Conservation (phyloP, 1,140 invertebrate genomes). For the Drosophila suzukii region DNA sequence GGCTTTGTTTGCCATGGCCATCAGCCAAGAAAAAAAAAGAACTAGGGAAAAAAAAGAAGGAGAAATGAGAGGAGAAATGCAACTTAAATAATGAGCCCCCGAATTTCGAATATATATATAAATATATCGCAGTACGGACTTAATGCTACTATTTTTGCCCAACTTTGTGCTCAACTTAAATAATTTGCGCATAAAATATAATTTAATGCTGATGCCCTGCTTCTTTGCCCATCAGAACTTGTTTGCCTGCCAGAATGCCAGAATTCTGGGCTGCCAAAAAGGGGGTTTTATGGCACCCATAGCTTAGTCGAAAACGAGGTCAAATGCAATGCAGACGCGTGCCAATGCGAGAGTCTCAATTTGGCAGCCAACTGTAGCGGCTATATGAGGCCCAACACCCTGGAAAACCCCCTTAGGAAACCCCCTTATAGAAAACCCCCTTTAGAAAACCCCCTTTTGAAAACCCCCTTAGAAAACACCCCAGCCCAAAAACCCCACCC, state of each 20-base stretch:
- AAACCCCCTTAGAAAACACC: conserved; percentile 1
- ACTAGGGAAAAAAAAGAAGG: not conserved
- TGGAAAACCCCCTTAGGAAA: not conserved
- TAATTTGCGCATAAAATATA: conserved; percentile 80
- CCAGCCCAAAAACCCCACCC: not conserved
- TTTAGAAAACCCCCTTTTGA: not conserved
- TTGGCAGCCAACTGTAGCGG: conserved; percentile 52
- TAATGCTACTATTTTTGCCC: conserved; percentile 76
- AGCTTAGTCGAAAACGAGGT: conserved; percentile 54
- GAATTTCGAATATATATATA: conserved; percentile 7
- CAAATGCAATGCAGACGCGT: conserved; percentile 55
- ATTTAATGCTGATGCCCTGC: conserved; percentile 57
- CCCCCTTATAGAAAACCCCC: not conserved
- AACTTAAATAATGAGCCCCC: conserved; percentile 57
- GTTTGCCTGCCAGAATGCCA: conserved; percentile 19
- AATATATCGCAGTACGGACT: conserved; percentile 14
- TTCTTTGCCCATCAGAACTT: not conserved
- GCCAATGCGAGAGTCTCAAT: conserved; percentile 45
- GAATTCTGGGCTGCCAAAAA: not conserved
- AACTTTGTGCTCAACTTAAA: conserved; percentile 73
- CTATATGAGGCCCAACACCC: conserved; percentile 5
- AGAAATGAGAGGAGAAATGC: conserved; percentile 38
- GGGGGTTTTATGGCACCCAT: conserved; percentile 38
- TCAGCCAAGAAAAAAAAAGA: conserved; percentile 50
- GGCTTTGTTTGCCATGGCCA: conserved; percentile 77